A percentile compares a stretch with the other conserved stretches of the same genome.
phyloP scores from a whole-genome alignment of 2,888 invertebrate genomes.

The Saturnia japonica region DNA sequence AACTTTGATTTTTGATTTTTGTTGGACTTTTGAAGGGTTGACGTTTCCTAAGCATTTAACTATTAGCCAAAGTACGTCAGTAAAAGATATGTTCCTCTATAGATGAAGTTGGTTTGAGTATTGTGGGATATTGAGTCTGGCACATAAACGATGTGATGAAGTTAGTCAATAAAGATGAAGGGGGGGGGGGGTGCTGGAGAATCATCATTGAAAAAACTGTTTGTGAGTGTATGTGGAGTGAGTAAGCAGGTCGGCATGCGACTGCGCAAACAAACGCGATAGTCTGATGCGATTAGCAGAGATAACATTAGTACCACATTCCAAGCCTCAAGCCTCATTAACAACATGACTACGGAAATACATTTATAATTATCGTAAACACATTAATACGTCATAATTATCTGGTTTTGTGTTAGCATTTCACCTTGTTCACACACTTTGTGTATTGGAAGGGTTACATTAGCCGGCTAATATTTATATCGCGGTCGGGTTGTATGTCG shows the following conservation, averaged over 20 bases:
- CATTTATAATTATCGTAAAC: not conserved
- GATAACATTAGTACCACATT: not conserved
- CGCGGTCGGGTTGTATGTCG: no score
- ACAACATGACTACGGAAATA: not conserved
- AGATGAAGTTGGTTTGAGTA: no score
- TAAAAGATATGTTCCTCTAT: no score
- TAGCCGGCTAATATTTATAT: no score
- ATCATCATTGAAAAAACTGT: not conserved
- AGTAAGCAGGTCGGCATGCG: not conserved
- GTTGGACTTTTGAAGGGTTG: no score
- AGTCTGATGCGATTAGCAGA: not conserved
- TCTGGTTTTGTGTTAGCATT: not conserved
- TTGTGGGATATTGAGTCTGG: no score
- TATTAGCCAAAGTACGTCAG: no score
- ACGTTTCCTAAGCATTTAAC: no score
- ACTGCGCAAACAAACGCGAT: conserved; percentile 2
- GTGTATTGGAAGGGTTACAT: not conserved
- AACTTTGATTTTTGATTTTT: no score
- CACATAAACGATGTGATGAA: no score
- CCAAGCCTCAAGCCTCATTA: not conserved
- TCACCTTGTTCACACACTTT: not conserved
- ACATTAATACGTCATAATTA: not conserved
- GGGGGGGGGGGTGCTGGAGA: no score
- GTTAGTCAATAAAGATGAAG: no score
- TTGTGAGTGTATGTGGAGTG: not conserved